Percentiles rank a stretch among this genome's conserved stretches.
phyloP scores from a whole-genome alignment of 2,113 vertebrate species.

The Cyprichromis sp. region DNA sequence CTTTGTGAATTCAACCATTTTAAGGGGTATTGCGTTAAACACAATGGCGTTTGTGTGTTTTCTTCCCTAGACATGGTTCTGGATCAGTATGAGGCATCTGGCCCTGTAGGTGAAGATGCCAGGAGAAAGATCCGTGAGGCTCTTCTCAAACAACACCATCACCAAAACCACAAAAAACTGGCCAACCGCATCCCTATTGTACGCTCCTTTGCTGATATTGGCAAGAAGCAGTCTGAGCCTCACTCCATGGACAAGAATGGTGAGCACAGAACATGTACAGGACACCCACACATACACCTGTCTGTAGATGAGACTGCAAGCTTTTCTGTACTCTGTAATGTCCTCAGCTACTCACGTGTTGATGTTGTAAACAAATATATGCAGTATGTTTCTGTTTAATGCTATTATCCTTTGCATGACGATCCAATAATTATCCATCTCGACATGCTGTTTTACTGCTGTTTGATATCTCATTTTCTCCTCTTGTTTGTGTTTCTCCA shows the following conservation, averaged over 20 bases:
- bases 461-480: conserved; percentile 65
- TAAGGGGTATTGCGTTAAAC: background rate
- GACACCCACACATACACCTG: background rate
- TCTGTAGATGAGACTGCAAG: background rate
- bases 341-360: background rate
- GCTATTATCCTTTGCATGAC: background rate
- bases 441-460: conserved; percentile 6
- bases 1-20: background rate
- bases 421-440: background rate
- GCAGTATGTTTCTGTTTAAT: background rate
- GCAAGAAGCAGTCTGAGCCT: conserved; percentile 97
- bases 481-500: conserved; percentile 49
- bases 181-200: conserved; percentile 97
- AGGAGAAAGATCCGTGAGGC: conserved; percentile 89
- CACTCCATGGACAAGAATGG: conserved; percentile 99
- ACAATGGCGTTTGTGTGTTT: background rate
- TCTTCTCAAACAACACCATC: conserved; percentile 93
- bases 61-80: conserved; percentile 88
- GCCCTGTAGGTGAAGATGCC: conserved; percentile 85
- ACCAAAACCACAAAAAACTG: conserved; percentile 98
- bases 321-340: background rate
- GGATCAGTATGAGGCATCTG: conserved; percentile 88
- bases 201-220: conserved; percentile 96
- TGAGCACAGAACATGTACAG: conserved; percentile 52
- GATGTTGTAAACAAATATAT: background rate